Evolutionary conservation across 2,888 invertebrate genomes (phyloP).

Genomic region (Rhorus exstirpatorius): DNA sequence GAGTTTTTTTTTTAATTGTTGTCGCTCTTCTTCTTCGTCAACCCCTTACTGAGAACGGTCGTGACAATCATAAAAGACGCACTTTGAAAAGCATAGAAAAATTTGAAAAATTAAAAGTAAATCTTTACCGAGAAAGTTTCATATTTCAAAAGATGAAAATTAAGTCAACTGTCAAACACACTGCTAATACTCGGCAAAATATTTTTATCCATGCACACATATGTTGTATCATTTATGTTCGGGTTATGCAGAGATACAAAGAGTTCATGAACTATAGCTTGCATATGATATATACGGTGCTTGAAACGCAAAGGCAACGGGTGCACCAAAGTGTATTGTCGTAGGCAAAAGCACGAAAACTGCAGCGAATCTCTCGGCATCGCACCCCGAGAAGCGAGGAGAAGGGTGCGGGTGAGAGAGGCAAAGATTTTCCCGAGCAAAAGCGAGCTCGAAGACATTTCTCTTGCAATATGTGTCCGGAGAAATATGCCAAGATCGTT

Average conservation of each 20-base stretch:
- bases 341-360: slow-evolving; percentile 70
- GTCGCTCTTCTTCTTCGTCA: not conserved
- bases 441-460: slow-evolving; percentile 57
- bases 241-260: slow-evolving; percentile 22
- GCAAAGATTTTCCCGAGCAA: slow-evolving; percentile 42
- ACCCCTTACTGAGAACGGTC: too few relatives aligned
- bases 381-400: not conserved
- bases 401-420: slow-evolving; percentile 7
- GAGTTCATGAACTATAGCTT: slow-evolving; percentile 11
- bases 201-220: slow-evolving; percentile 5
- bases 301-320: slow-evolving; percentile 71
- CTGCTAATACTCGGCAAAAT: slow-evolving; percentile 1
- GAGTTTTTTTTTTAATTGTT: not conserved
- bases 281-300: slow-evolving; percentile 25
- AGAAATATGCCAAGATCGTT: slow-evolving; percentile 57
- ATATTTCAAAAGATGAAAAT: too few relatives aligned
- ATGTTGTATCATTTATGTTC: not conserved
- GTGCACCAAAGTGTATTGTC: slow-evolving; percentile 77
- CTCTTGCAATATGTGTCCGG: slow-evolving; percentile 62
- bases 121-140: too few relatives aligned
- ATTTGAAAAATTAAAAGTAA: too few relatives aligned
- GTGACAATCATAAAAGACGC: too few relatives aligned
- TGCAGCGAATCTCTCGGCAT: slow-evolving; percentile 22
- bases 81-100: too few relatives aligned
- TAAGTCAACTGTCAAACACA: too few relatives aligned